A percentile compares a stretch with the other conserved stretches of the same genome.
phyloP scores from a whole-genome alignment of 53 echinoderm and acorn worm genomes.

The Echinometra lucunter region DNA sequence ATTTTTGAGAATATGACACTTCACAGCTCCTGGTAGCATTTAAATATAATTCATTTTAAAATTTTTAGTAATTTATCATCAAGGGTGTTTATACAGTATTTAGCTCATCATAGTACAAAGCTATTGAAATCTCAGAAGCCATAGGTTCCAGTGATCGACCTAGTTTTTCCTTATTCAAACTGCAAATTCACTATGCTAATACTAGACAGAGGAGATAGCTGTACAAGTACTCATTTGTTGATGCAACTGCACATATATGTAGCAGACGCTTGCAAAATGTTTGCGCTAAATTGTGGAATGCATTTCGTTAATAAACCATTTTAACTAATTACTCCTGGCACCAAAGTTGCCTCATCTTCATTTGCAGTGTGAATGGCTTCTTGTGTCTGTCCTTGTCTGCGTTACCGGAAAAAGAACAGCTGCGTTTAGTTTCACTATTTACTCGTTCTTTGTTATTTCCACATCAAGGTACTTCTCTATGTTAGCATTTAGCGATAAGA shows the following conservation, averaged over 20 bases:
- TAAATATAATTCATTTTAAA: too few relatives aligned
- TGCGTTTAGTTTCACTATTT: slow-evolving; percentile 32
- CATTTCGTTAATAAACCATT: not conserved
- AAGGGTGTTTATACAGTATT: too few relatives aligned
- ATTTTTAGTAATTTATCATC: too few relatives aligned
- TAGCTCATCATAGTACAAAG: too few relatives aligned
- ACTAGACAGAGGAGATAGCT: too few relatives aligned
- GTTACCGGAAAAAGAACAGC: slow-evolving; percentile 33
- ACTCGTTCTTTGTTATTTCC: not conserved
- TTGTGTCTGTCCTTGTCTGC: slow-evolving; percentile 2
- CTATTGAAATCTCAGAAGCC: too few relatives aligned
- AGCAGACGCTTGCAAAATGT: too few relatives aligned
- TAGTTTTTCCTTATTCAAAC: not conserved
- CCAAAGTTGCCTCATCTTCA: not conserved
- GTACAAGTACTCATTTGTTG: too few relatives aligned
- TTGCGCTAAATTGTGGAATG: not conserved
- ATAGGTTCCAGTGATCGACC: not conserved
- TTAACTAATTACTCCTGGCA: not conserved
- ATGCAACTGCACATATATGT: too few relatives aligned
- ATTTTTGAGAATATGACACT: not conserved
- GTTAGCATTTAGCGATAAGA: slow-evolving; percentile 45
- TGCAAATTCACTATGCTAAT: too few relatives aligned
- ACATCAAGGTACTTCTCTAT: slow-evolving; percentile 29
- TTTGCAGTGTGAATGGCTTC: not conserved
- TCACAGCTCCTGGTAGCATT: too few relatives aligned